These are phyloP conservation scores for Eubasilissa splendida DNA, from an alignment of 2,888 invertebrate genomes.

Conservation along the genomic window DNA sequence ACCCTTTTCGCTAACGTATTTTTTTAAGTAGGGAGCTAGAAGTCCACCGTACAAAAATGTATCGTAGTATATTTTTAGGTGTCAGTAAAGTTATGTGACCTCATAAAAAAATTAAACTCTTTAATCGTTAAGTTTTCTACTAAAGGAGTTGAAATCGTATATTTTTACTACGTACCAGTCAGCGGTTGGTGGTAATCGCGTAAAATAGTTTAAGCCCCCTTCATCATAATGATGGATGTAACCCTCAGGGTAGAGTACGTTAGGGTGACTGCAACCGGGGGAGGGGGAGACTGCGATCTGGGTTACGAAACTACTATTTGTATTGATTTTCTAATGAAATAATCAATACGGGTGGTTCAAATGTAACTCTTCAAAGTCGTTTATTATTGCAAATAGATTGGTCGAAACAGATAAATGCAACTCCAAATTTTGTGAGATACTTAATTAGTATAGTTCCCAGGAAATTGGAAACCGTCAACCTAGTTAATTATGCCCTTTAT, in stretches of 20 bases:
- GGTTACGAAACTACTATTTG: constrained; percentile 47
- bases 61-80: background rate
- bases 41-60: too few relatives aligned
- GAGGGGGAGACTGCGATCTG: constrained; percentile 50
- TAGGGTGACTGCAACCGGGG: constrained; percentile 30
- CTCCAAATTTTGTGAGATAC: background rate
- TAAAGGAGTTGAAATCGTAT: background rate
- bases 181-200: background rate
- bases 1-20: too few relatives aligned
- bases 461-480: background rate
- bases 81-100: background rate
- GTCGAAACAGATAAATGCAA: background rate
- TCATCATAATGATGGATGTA: constrained; percentile 51
- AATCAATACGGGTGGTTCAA: constrained; percentile 49
- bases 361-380: background rate
- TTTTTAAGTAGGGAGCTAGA: too few relatives aligned
- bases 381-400: constrained; percentile 9
- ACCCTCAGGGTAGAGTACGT: constrained; percentile 48
- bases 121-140: background rate
- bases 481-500: background rate
- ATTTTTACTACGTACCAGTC: background rate
- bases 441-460: background rate
- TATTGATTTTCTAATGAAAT: constrained; percentile 52
- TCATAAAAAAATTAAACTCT: background rate
- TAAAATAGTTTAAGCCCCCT: constrained; percentile 35